Evolutionary conservation across 2,888 invertebrate species (phyloP).

Genomic region (Odontocolon sp.): DNA sequence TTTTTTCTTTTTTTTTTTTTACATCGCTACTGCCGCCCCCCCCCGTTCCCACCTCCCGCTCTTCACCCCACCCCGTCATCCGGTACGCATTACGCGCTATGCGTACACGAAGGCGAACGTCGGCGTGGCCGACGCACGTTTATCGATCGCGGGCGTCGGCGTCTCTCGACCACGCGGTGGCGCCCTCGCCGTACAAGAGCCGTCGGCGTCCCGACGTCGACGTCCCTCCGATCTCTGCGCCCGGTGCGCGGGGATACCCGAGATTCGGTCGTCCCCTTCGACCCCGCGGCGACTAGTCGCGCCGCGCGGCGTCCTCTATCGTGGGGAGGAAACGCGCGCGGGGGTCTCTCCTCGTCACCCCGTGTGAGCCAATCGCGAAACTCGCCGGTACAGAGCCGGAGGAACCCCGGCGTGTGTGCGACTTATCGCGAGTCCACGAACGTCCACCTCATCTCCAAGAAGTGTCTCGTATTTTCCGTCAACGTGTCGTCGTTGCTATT

Average conservation of each 20-base stretch:
- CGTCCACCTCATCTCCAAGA: constrained; percentile 55
- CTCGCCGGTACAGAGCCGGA: constrained; percentile 58
- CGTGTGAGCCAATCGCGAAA: constrained; percentile 57
- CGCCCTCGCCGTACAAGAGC: constrained; percentile 71
- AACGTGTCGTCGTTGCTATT: not conserved
- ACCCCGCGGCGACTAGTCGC: constrained; percentile 45
- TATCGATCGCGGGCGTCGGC: constrained; percentile 78
- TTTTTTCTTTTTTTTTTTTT: constrained; percentile 19
- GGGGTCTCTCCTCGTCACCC: constrained; percentile 52
- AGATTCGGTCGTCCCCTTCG: constrained; percentile 53
- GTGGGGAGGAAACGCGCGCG: constrained; percentile 54
- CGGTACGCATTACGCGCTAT: constrained; percentile 59
- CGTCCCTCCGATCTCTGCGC: constrained; percentile 47
- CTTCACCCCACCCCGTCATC: constrained; percentile 24
- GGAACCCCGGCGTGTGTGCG: constrained; percentile 55
- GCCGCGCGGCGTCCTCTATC: constrained; percentile 53
- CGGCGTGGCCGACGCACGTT: constrained; percentile 69
- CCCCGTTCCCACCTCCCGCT: constrained; percentile 42
- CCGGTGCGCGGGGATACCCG: constrained; percentile 57
- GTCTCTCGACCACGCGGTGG: constrained; percentile 76
- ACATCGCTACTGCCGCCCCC: constrained; percentile 36
- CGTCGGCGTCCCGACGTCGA: constrained; percentile 59
- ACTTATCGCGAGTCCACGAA: constrained; percentile 57
- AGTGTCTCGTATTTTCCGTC: constrained; percentile 24
- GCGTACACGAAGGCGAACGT: constrained; percentile 58